Conservation (phyloP, 2,797 vertebrate species). For the Aplochiton taeniatus region DNA sequence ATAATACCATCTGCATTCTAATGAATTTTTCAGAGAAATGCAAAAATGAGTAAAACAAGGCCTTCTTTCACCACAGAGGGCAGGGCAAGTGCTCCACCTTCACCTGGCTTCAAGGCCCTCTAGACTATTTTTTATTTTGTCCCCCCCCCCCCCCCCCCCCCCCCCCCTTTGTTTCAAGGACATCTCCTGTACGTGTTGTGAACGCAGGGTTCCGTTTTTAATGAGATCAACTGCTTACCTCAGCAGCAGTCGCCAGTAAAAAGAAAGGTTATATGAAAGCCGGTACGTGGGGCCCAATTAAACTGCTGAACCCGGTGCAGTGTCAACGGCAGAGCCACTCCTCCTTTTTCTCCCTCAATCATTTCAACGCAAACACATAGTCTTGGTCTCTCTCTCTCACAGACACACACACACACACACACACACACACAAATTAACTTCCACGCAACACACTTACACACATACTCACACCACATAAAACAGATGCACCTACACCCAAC, state of each 20-base stretch:
- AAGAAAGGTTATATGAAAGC: constrained; percentile 53
- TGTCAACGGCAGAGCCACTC: constrained; percentile 41
- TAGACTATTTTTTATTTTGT: too few species aligned
- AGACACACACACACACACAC: too few species aligned
- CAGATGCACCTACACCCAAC: too few species aligned
- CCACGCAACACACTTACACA: too few species aligned
- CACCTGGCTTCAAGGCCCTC: constrained; percentile 22
- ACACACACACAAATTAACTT: too few species aligned
- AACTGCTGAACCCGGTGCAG: constrained; percentile 43
- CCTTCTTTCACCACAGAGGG: constrained; percentile 23
- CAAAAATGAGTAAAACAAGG: constrained; percentile 27
- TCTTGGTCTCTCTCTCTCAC: too few species aligned
- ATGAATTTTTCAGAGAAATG: constrained; percentile 30
- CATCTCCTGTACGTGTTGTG: constrained; percentile 43
- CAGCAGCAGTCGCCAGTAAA: constrained; percentile 57
- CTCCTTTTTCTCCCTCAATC: constrained; percentile 7
- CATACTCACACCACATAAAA: too few species aligned
- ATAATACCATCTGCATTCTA: constrained; percentile 46
- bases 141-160: too few species aligned
- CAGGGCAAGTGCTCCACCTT: constrained; percentile 9
- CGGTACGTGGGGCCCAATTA: constrained; percentile 43
- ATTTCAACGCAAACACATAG: constrained; percentile 16
- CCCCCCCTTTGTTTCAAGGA: constrained; percentile 48
- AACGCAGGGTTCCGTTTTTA: constrained; percentile 37
- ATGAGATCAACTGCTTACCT: constrained; percentile 61